A percentile compares a stretch with the other conserved stretches of the same genome.
phyloP scores from a whole-genome alignment of 2,797 vertebrate genomes.

The Acanthiza pusilla region DNA sequence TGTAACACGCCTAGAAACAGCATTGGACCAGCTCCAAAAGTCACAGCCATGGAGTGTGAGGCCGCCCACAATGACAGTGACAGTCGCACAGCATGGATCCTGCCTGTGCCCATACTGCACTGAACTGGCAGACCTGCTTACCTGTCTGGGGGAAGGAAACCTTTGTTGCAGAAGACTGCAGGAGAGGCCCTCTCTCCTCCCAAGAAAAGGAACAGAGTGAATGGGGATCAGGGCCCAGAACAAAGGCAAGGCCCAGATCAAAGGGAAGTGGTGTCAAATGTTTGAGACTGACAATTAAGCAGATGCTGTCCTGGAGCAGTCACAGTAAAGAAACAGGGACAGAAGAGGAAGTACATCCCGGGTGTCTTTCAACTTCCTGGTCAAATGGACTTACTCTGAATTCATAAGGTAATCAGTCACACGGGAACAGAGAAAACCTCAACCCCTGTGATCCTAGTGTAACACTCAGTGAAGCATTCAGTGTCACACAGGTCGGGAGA shows the following conservation, averaged over 20 bases:
- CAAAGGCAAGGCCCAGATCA: background rate
- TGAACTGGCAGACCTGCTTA: background rate
- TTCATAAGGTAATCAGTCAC: background rate
- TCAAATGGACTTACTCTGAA: background rate
- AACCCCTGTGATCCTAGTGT: background rate
- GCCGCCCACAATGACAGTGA: background rate
- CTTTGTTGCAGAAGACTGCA: background rate
- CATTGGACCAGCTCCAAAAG: background rate
- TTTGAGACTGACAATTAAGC: background rate
- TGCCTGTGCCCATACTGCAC: rapidly evolving
- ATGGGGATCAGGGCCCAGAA: too few relatives aligned
- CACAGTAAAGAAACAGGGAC: background rate
- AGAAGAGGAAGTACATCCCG: background rate
- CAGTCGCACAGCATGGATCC: background rate
- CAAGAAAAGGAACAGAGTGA: background rate
- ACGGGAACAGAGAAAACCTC: background rate
- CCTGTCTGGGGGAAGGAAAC: background rate
- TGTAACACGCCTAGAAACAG: background rate
- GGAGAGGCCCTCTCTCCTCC: background rate
- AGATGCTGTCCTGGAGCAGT: background rate
- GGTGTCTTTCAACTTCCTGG: background rate
- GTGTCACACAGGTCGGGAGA: background rate
- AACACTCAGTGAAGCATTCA: background rate
- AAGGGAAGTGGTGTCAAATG: background rate
- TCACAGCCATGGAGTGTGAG: background rate